Base-by-base conservation (phyloP, 37 sponge, comb jelly and placozoan genomes). In the Chondrilla cf. caribensis region DNA sequence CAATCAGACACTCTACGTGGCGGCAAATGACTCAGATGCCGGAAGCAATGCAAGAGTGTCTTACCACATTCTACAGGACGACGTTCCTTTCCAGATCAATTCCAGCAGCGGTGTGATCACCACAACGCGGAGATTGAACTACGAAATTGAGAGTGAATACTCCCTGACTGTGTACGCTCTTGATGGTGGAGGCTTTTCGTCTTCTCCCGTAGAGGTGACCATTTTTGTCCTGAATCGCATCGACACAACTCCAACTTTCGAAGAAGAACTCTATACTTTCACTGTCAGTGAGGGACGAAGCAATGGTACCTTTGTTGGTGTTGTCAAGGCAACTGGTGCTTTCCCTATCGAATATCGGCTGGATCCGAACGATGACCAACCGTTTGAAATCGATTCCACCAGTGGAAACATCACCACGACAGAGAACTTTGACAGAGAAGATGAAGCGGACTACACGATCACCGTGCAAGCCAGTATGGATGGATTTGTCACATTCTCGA, bases 21-120 rank as follows among this genome's bases (percentile, higher is more conserved):
- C 17, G 44, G 93, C 93, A 24, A 39, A 32, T 36, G 89, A 88
- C 54, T 72, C 47, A 22, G 93, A 88, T 64, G 62, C 70, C 44
- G 85, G 86, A 0, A 37, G 38, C 3, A 79, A 59, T 28, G 89
- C 81, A 9, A 68, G 28, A 0, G 54, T 88, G 9, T 55, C 14
- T 2, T 92, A 92, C 54, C 59, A 79, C 28, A 28, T 89, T 15
- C 28, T 32, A 54, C 19, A 2, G 6, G 40, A 38, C 0, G 47
- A 81, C 21, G 39, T 38, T 3, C 60, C 85, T 3, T 91, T 91
- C 55, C 0, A 14, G 1, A 18, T 91, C 25, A 14, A 38, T 21
- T 0, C 38, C 0, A 79, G 26, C 8, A 81, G 75, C 77, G 88
- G 92, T 0, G 22, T 32, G 0, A 70, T 91, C 17, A 60, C 51